phyloP scores from a whole-genome alignment of 2,113 vertebrate species.

The Eublepharis macularius region DNA sequence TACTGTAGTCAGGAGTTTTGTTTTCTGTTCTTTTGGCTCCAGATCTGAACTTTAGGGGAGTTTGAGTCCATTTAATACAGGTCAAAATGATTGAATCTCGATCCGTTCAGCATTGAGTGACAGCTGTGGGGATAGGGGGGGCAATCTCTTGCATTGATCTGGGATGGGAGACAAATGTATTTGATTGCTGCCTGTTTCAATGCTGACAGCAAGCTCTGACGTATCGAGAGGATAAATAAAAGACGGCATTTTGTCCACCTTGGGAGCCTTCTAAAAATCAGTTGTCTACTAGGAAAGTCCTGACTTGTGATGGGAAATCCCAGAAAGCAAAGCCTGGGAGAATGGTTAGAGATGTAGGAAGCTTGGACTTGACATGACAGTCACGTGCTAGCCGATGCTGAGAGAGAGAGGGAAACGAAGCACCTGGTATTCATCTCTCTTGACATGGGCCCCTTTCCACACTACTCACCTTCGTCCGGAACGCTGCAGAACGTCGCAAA shows the following conservation, averaged over 20 bases:
- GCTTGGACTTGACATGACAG: not conserved
- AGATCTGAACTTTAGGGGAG: not conserved
- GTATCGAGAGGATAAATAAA: not conserved
- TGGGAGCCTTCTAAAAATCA: not conserved
- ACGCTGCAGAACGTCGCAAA: too few relatives aligned
- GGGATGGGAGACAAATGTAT: not conserved
- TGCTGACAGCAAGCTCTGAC: not conserved
- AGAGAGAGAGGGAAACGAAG: not conserved
- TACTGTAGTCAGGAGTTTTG: too few relatives aligned
- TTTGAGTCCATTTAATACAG: too few relatives aligned
- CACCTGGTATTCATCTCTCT: not conserved
- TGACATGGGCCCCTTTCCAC: too few relatives aligned
- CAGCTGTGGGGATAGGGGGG: too few relatives aligned
- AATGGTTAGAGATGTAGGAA: not conserved
- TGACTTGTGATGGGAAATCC: accelerated
- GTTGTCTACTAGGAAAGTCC: not conserved
- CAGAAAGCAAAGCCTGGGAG: not conserved
- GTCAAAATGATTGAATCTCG: not conserved
- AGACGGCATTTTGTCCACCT: not conserved
- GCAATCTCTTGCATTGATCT: not conserved
- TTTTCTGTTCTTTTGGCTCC: not conserved
- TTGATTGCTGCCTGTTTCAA: not conserved
- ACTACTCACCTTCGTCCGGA: too few relatives aligned
- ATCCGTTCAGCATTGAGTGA: too few relatives aligned
- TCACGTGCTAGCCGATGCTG: too few relatives aligned